Conservation (phyloP, 2,113 vertebrate genomes). For the Pheucticus melanocephalus region DNA sequence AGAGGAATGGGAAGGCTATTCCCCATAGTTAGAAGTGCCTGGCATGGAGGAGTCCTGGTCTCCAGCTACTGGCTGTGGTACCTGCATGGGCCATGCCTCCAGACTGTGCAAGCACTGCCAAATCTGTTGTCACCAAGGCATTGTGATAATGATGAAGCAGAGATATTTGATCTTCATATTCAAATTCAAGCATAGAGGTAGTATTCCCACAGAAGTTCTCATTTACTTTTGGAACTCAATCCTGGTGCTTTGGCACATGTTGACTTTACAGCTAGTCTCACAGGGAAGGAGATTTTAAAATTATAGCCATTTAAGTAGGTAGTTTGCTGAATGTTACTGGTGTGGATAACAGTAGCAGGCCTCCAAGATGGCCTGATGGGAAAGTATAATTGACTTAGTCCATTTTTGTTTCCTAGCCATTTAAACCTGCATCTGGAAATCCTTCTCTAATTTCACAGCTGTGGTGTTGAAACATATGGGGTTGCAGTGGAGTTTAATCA, state of each 20-base stretch:
- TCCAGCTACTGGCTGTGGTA: background rate
- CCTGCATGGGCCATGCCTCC: accelerated
- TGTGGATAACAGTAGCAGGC: constrained; percentile 53
- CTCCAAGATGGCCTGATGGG: constrained; percentile 49
- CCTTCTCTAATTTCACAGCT: constrained; percentile 58
- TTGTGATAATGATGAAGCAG: background rate
- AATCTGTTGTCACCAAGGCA: background rate
- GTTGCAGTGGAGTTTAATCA: background rate
- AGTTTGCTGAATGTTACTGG: constrained; percentile 55
- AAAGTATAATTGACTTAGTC: constrained; percentile 46
- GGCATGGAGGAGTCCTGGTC: background rate
- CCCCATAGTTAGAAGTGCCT: background rate
- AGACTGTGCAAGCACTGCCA: accelerated
- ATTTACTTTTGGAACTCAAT: constrained; percentile 43
- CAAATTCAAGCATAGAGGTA: background rate
- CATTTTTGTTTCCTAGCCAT: constrained; percentile 50
- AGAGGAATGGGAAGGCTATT: background rate
- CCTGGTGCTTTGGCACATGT: constrained; percentile 55
- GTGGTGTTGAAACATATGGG: constrained; percentile 18
- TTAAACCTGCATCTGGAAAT: constrained; percentile 63
- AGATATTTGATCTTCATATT: background rate
- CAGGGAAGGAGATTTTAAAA: constrained; percentile 67
- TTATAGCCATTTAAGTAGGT: constrained; percentile 58
- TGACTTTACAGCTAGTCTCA: constrained; percentile 69
- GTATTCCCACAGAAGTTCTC: constrained; percentile 2